A percentile compares a stretch with the other conserved stretches of the same genome.
phyloP scores from a whole-genome alignment of 2,888 invertebrate species.

The Cheiracanthium punctorium region DNA sequence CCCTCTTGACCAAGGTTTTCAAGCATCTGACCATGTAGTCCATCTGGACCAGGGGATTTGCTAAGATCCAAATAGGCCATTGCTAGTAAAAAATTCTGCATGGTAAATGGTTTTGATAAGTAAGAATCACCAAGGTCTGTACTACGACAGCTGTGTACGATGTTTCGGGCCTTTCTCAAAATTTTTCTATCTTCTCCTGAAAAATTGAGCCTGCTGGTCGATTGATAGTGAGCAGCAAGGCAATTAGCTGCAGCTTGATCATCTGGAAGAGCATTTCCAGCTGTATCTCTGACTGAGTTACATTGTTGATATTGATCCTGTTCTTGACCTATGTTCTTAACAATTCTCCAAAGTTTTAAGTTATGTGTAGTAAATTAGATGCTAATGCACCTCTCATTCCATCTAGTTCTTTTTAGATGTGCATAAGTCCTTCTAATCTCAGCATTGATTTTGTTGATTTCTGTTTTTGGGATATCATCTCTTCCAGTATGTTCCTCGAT shows the following conservation, averaged over 20 bases:
- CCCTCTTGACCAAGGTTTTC: neutral
- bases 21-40: neutral
- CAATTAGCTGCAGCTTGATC: neutral
- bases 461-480: neutral
- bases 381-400: slow-evolving; percentile 16
- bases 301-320: neutral
- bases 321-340: neutral
- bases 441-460: slow-evolving; percentile 4
- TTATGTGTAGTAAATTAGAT: neutral
- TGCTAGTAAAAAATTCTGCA: neutral
- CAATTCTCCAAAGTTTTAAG: slow-evolving; percentile 16
- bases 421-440: slow-evolving; percentile 12
- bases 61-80: neutral
- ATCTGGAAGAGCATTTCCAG: neutral
- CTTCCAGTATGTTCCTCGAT: neutral
- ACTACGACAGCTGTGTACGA: neutral
- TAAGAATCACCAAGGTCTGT: neutral
- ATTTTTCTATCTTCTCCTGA: neutral
- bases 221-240: neutral
- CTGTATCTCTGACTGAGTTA: neutral
- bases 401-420: neutral
- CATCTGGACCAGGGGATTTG: slow-evolving; percentile 14
- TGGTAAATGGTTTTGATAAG: neutral
- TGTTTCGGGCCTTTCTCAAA: slow-evolving; percentile 5
- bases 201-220: neutral